Evolutionary conservation across 2,888 invertebrate species (phyloP), one percentile per base, ranked within the genome.

Genomic region (Caradrina kadenii): DNA sequence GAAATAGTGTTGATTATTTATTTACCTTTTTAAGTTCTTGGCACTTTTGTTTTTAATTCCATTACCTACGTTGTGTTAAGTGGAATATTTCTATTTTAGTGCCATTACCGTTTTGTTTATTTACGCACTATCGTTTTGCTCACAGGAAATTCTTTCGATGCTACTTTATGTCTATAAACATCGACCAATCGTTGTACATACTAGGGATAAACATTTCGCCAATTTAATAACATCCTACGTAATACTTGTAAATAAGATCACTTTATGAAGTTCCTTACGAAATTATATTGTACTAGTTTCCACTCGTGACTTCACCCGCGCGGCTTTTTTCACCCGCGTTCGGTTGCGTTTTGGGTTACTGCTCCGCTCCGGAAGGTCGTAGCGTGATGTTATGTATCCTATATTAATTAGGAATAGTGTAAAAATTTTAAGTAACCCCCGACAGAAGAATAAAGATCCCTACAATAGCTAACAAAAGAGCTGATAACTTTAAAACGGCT

Each of bases 1-100:
- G 61, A 73, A 79, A 76, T 79, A 80, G 76, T 86, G 76, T 83
- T 82, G 82, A 53, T 42, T 67, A 50, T 54, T 71, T 63, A 48
- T 49, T 42, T 15, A 62, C 49, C 11, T 55, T 58, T n/a, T 59
- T 2, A 54, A 45, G n/a, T 15, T 54, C 7, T 31, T 35, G 49
- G 39, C 19, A 63, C 35, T 3, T 39, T 56, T 35, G 2, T 35
- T 35, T 35, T 35, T 35, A 54, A 49, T 17, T n/a, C 2, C 2
- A 49, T 42, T 54, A 42, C 13, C 59, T 15, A 39, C 13, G 7
- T 22, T 10, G 15, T 42, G n/a, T 31, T 15, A 49, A n/a, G 69
- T 69, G 42, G 15, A 26, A 7, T 31, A 17, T 39, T 69, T 21
- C 8, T 58, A 19, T 11, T 45, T 22, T 42, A 11, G 11, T 48